Base-by-base conservation (phyloP, 2,888 invertebrate genomes). In the Eupithecia tripunctaria region DNA sequence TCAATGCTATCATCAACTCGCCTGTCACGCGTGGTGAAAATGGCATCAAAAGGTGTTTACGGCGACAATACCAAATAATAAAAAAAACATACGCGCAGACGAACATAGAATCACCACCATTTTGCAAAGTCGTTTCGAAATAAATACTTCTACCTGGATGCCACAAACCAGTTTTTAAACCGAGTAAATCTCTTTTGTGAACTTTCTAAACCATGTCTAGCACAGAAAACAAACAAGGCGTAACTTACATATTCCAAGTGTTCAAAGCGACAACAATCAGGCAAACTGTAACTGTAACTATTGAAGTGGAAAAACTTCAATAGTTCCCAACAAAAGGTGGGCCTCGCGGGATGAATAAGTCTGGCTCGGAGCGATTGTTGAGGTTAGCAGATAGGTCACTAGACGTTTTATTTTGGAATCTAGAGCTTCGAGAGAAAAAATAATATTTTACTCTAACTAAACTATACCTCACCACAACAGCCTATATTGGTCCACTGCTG, bases 221-320 rank as follows among this genome's bases (percentile, higher is more conserved):
- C 51, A 51, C 7, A 51, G 56, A 36, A 63, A 63, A 32, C 62
- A 63, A 63, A 36, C 38, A 36, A 56, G 36, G 47, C 47, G 47
- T 63, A 36, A 32, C 12, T 63, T 63, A 27, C 18, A 56, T 56
- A 56, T 56, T 56, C 56, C 56, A 56, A 56, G 56, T 56, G 12
- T 25, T 32, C 10, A 32, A 32, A 63, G 29, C 62, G 62, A 29
- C 62, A 10, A 63, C 32, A 63, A 63, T 63, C 62, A 63, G 32
- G 18, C 32, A 63, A 63, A 32, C 62, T n/a, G 32, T 27, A 59
- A 12, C 6, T 6, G 60, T 63, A 82, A 84, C 79, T 80, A 78
- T 80, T 76, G 75, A 78, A 78, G 78, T 78, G 78, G 78, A 78
- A 75, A 71, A 78, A 77, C 77, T 74, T 67, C 73, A 77, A 74